These are phyloP conservation scores for Eupsilia transversa DNA, from an alignment of 2,888 invertebrate species.

Conservation along the genomic window DNA sequence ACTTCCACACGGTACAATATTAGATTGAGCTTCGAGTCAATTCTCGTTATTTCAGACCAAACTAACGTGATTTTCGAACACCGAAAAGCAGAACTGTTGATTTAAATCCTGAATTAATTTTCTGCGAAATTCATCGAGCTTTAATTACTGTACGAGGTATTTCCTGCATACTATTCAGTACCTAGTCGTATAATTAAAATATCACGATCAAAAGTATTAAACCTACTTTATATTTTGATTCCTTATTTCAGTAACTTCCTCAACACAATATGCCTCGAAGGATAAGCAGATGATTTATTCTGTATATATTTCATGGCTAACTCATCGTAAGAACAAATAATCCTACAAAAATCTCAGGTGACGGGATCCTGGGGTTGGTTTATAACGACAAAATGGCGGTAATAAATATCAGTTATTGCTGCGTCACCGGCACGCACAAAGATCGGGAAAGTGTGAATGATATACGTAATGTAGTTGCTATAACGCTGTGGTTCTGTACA, in stretches of 20 bases:
- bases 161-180: slow-evolving; percentile 2
- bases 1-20: slow-evolving; percentile 23
- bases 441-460: slow-evolving; percentile 71
- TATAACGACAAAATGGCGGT: slow-evolving; percentile 64
- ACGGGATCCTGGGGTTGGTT: slow-evolving; percentile 47
- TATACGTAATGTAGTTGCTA: slow-evolving; percentile 45
- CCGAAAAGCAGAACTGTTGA: not conserved
- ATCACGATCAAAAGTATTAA: not conserved
- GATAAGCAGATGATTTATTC: slow-evolving; percentile 51
- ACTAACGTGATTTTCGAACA: slow-evolving; percentile 11
- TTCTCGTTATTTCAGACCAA: slow-evolving; percentile 10
- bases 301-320: slow-evolving; percentile 53
- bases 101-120: slow-evolving; percentile 14
- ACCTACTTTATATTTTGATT: slow-evolving; percentile 10
- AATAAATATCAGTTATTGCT: slow-evolving; percentile 75
- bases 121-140: not conserved
- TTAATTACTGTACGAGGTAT: not conserved
- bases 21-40: slow-evolving; percentile 22
- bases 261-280: slow-evolving; percentile 23
- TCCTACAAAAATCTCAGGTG: slow-evolving; percentile 65
- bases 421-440: slow-evolving; percentile 68
- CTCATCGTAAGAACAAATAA: slow-evolving; percentile 58
- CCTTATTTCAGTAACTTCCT: slow-evolving; percentile 22
- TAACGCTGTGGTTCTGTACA: slow-evolving; percentile 25
- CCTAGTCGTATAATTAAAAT: slow-evolving; percentile 2